These are phyloP conservation scores for Catostomus latipinnis DNA, from an alignment of 2,797 vertebrate genomes.

Conservation along the genomic window DNA sequence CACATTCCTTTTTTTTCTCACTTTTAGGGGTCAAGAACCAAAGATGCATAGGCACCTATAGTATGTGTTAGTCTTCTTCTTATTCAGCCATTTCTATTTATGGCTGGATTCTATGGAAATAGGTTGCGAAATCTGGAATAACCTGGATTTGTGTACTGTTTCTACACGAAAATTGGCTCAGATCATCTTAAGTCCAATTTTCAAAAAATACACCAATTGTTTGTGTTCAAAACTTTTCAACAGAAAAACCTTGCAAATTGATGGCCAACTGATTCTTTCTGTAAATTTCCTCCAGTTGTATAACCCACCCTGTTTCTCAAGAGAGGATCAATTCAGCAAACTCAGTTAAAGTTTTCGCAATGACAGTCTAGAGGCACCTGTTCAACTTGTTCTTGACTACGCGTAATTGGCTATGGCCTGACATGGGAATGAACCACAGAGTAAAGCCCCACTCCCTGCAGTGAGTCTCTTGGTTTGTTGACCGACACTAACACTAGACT, in stretches of 20 bases:
- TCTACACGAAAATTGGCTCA: no score
- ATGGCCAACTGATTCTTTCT: not conserved
- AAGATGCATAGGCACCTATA: no score
- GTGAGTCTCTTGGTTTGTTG: not conserved
- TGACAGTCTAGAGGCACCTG: not conserved
- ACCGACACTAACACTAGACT: not conserved
- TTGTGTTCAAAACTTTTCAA: no score
- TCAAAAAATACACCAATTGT: no score
- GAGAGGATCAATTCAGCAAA: not conserved
- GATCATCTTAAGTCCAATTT: no score
- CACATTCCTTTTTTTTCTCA: not conserved
- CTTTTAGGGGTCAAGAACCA: no score
- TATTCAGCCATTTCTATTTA: no score
- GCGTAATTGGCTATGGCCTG: conserved; percentile 16
- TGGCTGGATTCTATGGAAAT: no score
- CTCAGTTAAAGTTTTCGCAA: not conserved
- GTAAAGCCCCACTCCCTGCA: not conserved
- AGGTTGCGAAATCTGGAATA: no score
- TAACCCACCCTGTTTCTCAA: not conserved
- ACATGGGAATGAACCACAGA: conserved; percentile 10
- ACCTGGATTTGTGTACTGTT: no score
- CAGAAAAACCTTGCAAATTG: no score
- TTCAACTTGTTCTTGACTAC: conserved; percentile 17
- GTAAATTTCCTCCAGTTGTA: not conserved
- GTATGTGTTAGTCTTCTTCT: no score